These are phyloP conservation scores for Lasius platythorax DNA, from an alignment of 2,888 invertebrate species.

Conservation along the genomic window DNA sequence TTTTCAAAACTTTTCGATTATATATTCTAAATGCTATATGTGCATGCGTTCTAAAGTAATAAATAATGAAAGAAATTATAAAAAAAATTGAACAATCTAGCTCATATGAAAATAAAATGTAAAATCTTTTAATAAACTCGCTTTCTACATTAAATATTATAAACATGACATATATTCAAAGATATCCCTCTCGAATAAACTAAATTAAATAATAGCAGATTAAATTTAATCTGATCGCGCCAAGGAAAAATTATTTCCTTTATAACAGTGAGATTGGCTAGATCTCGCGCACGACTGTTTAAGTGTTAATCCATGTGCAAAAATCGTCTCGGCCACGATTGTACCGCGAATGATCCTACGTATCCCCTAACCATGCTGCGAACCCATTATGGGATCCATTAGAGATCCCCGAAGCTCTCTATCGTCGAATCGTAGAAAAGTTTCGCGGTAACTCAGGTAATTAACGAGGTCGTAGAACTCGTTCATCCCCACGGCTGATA, in stretches of 20 bases:
- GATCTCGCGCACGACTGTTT: conserved; percentile 57
- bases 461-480: conserved; percentile 80
- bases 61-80: not conserved
- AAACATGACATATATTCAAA: not conserved
- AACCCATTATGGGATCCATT: conserved; percentile 79
- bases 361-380: conserved; percentile 62
- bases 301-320: conserved; percentile 64
- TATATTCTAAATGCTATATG: not conserved
- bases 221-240: conserved; percentile 6
- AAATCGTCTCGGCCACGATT: conserved; percentile 61
- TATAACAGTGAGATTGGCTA: conserved; percentile 2
- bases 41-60: not conserved
- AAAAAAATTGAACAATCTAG: not conserved
- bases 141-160: not conserved
- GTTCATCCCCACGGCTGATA: conserved; percentile 76
- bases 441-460: conserved; percentile 81
- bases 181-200: not conserved
- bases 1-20: not conserved
- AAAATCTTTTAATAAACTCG: not conserved
- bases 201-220: not conserved
- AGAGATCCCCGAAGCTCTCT: conserved; percentile 72
- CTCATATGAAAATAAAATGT: not conserved
- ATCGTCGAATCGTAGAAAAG: conserved; percentile 79
- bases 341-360: conserved; percentile 32
- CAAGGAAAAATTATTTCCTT: not conserved